Evolutionary conservation across 1,140 invertebrate species (phyloP), one percentile per base, ranked within the genome.

Genomic region (Drosophila kohkoa): DNA sequence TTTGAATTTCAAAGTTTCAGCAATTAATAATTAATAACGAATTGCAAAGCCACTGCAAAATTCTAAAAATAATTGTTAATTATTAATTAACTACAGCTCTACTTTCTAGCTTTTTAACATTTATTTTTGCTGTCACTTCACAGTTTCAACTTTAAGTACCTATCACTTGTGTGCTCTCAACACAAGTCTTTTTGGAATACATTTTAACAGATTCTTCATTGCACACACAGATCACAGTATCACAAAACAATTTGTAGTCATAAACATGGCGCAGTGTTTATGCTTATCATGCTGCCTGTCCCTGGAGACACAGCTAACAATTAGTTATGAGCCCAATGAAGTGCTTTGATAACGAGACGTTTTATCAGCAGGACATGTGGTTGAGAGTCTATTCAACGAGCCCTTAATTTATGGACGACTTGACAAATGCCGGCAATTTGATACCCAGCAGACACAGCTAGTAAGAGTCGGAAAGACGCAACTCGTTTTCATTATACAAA

Each of bases 341-440:
- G 45, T 52, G 46, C 65, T 76, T 25, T 59, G 73, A 73, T 77
- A 75, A 62, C 15, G 69, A 3, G 46, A 30, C 25, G 16, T 5
- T 60, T 87, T 90, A 87, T 90, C 87, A 74, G 69, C 66, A 75
- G 65, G 64, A 75, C 68, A 51, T 52, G 62, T 60, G 63, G 20
- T 25, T 25, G 3, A 25, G 20, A 25, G 20, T 25, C 20, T 25
- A 4, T 48, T 32, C 77, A 90, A 90, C 82, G 57, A 90, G 86
- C 71, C 69, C 74, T 75, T 81, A 87, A 90, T 90, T 90, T 90
- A 90, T 89, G 86, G 70, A 68, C 41, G 64, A 67, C 68, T 46
- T 90, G 85, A 89, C 82, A 90, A 89, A 90, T 89, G 85, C 63
- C 75, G 8, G 85, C 81, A 79, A 89, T 89, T 85, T 82, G 85